Conservation (phyloP, 2,797 vertebrate genomes). For the Eidolon dupreanum region DNA sequence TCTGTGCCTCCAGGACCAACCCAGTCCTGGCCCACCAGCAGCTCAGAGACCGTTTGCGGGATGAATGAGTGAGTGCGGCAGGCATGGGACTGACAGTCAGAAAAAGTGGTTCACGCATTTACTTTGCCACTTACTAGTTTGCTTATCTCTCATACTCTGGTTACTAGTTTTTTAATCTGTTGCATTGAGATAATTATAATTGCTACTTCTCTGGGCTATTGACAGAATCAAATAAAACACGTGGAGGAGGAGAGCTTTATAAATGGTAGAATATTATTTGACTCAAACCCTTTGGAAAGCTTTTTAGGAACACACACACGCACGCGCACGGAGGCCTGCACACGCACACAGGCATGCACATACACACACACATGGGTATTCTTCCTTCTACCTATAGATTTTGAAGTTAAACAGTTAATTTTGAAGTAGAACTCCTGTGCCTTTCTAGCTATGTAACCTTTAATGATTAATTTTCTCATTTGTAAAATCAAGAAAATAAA, state of each 20-base stretch:
- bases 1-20: not conserved
- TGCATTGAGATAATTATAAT: slow-evolving; percentile 48
- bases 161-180: slow-evolving; percentile 46
- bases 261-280: not conserved
- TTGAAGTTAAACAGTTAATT: slow-evolving; percentile 2
- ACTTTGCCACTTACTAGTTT: not conserved
- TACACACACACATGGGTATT: not conserved
- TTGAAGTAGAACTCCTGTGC: not conserved
- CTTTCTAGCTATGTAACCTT: slow-evolving; percentile 16
- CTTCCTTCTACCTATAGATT: not conserved
- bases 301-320: not conserved
- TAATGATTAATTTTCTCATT: slow-evolving; percentile 13
- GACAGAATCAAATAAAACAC: slow-evolving; percentile 28
- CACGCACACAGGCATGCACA: no score
- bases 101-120: not conserved
- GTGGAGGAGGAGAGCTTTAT: not conserved
- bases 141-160: not conserved
- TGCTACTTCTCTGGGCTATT: slow-evolving; percentile 36
- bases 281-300: not conserved
- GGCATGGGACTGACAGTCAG: not conserved
- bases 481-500: slow-evolving; percentile 44
- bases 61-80: not conserved
- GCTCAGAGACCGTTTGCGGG: not conserved
- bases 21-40: not conserved
- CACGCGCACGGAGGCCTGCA: no score